Base-by-base conservation (phyloP, 2,888 invertebrate species). In the Andrena praecox region DNA sequence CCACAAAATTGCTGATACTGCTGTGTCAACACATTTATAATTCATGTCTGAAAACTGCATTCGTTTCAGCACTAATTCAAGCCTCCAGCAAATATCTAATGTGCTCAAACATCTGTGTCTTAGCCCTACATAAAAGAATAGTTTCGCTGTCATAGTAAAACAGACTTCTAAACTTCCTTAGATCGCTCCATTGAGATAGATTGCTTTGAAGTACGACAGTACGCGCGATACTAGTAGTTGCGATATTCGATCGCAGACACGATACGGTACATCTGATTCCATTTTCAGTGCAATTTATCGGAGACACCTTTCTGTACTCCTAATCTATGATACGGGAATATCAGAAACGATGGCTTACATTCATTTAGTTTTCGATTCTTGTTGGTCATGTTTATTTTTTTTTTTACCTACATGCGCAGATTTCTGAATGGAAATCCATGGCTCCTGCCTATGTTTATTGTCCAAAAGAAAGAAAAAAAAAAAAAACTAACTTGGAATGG, bases 1-100 rank as follows among this genome's bases (percentile, higher is more conserved):
- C 93, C 91, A 93, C 90, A 89, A 42, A 91, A 91, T 90, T 89
- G 93, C 93, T 93, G 91, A 92, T 91, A 92, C 90, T 92, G 92
- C 91, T 93, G 91, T 91, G 92, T 92, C 89, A 90, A 93, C 89
- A 91, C 90, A 81, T 91, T 89, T 89, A 81, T 85, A 87, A 89
- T 86, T 90, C 89, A 90, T 91, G 87, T 90, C 89, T 91, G 89
- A 90, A 89, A 90, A 89, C 89, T 90, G 89, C 91, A 91, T 91
- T 89, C 82, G 85, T 91, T 90, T 86, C 86, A 90, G 89, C 90
- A 90, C 89, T 90, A 89, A 90, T 89, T 85, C 42, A 66, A 88
- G 72, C 76, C 87, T 88, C 68, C 84, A 84, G 85, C 78, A 84
- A 85, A 82, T 60, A 75, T 75, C 70, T 77, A 78, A 79, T 63